phyloP scores from a whole-genome alignment of 2,113 vertebrate species.

The Alosa alosa region DNA sequence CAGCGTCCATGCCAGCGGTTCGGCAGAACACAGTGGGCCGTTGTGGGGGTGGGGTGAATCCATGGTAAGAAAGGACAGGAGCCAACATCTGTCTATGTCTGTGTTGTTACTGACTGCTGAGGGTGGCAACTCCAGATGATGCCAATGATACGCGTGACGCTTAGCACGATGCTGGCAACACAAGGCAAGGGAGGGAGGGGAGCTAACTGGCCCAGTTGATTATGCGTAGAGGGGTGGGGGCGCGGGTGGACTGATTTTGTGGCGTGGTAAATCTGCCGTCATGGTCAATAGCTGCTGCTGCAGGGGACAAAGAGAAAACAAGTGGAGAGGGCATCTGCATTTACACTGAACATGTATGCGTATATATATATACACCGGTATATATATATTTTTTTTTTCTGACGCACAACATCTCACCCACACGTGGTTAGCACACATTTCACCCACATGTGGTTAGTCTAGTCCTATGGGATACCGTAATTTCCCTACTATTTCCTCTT shows the following conservation, averaged over 20 bases:
- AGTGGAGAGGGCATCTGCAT: not conserved
- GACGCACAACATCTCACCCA: no score
- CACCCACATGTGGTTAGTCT: no score
- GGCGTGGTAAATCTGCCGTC: slow-evolving; percentile 58
- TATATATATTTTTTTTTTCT: no score
- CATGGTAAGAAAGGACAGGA: not conserved
- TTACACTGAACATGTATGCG: not conserved
- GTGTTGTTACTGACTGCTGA: not conserved
- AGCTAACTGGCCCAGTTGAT: slow-evolving; percentile 61
- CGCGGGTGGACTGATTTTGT: slow-evolving; percentile 47
- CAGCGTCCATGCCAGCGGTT: not conserved
- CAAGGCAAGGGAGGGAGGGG: slow-evolving; percentile 34
- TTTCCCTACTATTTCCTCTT: no score
- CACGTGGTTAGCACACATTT: no score
- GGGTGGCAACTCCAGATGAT: slow-evolving; percentile 51
- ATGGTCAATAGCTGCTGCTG: slow-evolving; percentile 46
- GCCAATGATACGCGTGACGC: slow-evolving; percentile 48
- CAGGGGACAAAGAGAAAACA: no score
- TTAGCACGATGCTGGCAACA: slow-evolving; percentile 51
- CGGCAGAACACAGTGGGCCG: not conserved
- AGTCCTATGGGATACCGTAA: no score
- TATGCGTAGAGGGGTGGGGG: slow-evolving; percentile 60
- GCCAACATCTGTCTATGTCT: slow-evolving; percentile 10
- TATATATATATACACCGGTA: no score
- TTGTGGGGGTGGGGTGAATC: not conserved